A percentile compares a stretch with the other conserved stretches of the same genome.
Conservation (phyloP, 2,888 invertebrate species). For the Mythimna loreyi region DNA sequence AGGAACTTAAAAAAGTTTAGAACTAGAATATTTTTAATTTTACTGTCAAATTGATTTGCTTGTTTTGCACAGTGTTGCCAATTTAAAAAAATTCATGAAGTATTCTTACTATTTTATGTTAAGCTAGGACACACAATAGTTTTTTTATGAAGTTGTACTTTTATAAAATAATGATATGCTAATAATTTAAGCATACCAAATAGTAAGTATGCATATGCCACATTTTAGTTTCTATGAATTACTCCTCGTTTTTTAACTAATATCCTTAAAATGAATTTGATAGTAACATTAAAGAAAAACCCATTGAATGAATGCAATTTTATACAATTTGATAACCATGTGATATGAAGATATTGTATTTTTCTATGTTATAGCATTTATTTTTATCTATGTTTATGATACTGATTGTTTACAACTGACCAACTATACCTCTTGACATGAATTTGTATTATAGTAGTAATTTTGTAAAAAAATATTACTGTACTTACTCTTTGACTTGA, state of each 20-base stretch:
- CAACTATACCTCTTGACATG: constrained; percentile 71
- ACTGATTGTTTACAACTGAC: constrained; percentile 70
- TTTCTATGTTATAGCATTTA: constrained; percentile 68
- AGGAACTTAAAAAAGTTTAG: constrained; percentile 70
- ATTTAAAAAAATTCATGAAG: constrained; percentile 17
- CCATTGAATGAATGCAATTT: constrained; percentile 49
- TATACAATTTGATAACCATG: constrained; percentile 68
- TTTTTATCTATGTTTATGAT: constrained; percentile 65
- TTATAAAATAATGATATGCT: constrained; percentile 1
- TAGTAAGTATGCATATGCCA: not conserved
- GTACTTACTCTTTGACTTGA: constrained; percentile 38
- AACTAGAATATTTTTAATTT: constrained; percentile 38
- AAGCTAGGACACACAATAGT: not conserved
- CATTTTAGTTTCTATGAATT: not conserved
- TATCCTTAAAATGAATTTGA: constrained; percentile 29
- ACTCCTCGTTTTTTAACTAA: not conserved
- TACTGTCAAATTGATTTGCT: constrained; percentile 46
- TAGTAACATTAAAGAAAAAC: constrained; percentile 42
- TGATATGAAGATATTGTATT: constrained; percentile 74
- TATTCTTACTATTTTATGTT: constrained; percentile 12
- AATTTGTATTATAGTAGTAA: constrained; percentile 62
- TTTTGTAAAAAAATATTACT: constrained; percentile 40
- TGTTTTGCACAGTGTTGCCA: constrained; percentile 13
- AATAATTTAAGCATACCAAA: not conserved
- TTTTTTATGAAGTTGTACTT: not conserved